Evolutionary conservation across 2,797 vertebrate genomes (phyloP), one percentile per base, ranked within the genome.

Genomic region (Brotogeris chrysoptera): DNA sequence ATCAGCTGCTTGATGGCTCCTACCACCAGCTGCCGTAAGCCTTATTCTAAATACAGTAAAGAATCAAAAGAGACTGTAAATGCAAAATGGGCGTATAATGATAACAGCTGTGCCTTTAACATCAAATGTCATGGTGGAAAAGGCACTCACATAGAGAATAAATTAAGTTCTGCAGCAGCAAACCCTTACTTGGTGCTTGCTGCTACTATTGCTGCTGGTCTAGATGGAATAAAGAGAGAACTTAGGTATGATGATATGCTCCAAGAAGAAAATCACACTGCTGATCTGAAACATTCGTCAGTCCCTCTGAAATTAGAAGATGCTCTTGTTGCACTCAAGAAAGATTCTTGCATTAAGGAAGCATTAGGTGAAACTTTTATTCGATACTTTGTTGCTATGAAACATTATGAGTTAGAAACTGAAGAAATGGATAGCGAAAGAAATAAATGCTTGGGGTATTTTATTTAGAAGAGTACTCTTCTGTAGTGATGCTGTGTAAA

Each of bases 391-490:
- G 97, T 99, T 38, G 98, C 98, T 77, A 98, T 99, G 98, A 99
- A 99, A 95, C 98, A 97, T 80, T 98, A 99, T 86, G 99, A 99
- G 95, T 98, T 99, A 84, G 99, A 99, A 97, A 99, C 98, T 5
- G 98, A 99, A 97, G 98, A 99, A 96, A 95, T 98, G 82, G 98
- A 99, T 68, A 97, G 98, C 0, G 99, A 99, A 93, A 98, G 98
- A 78, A 99, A 99, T 96, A 99, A 99, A 96, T 99, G 99, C 95
- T 96, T 99, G 69, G 99, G 99, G 50, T 99, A 99, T 96, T 99
- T 99, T 91, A 99, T 99, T 95, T 99, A 99, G 96, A 91, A 53
- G 44, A 60, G 7, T 13, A 20, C 6, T 50, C 24, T 83, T 81
- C 39, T 88, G 55, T 61, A 68, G 70, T 81, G 78, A 19, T 93